Base-by-base conservation (phyloP, 2,113 vertebrate genomes). In the Epinephelus cyanopodus region DNA sequence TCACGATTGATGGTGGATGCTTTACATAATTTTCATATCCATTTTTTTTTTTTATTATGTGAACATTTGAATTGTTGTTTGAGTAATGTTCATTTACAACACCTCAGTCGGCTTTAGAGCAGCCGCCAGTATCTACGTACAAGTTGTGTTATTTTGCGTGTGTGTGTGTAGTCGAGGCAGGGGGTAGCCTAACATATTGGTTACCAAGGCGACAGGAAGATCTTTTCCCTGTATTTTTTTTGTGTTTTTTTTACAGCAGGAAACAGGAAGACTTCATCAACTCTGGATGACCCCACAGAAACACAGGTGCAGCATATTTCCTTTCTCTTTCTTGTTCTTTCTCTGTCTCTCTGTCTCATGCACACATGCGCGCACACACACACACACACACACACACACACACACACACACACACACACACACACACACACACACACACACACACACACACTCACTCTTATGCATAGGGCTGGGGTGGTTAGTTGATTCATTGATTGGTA, bases 151-250 rank as follows among this genome's bases (percentile, higher is more conserved):
- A 15, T 27, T 77, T 61, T 79, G 72, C 66, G 58, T 33, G 10
- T 50, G 29, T 66, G 77, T 72, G 81, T 75, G 11, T 57, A 37
- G 33, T 15, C 14, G 0, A 27, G 64, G 53, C 13, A 47, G 82
- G 71, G 82, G 85, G 81, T 75, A n/a, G n/a, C n/a, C n/a, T n/a
- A 57, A 74, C 74, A 77, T 90, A 82, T 78, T 83, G 83, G 94
- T 95, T 93, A 78, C 91, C 90, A 91, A 83, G 93, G 92, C 68
- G 58, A 94, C 90, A 62, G 86, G 76, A 21, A 79, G 67, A 78
- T 85, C 60, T 79, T 77, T 81, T 80, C 57, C 58, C 72, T 62
- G 61, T 79, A 6, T 37, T 66, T 89, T 29, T 29, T 29, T 29
- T 29, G 4, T 29, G 29, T 29, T 29, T 29, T 61, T 53, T 70